Evolutionary conservation across 2,113 vertebrate species (phyloP), one percentile per base, ranked within the genome.

Genomic region (Ploceus nigricollis): DNA sequence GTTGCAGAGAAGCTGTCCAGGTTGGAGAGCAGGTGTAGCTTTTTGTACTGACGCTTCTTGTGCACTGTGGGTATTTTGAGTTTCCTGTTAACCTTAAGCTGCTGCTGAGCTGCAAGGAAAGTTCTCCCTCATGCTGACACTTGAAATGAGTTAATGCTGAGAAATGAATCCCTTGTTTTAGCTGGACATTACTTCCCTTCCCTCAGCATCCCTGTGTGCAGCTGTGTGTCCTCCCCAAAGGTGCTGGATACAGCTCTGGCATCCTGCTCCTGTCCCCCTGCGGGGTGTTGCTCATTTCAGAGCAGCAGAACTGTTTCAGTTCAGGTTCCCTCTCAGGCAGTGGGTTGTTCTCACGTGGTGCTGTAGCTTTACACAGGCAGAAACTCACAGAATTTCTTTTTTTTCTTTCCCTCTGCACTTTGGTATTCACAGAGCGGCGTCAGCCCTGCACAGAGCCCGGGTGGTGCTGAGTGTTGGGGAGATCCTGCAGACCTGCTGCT

Each of bases 401-500:
- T 23, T 20, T 37, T 5, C 3, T 50, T 23, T 7, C 25, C 37
- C 23, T 83, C 31, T 47, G 58, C 80, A 63, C 69, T 70, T 86
- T 13, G 31, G 28, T 53, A 11, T 64, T 88, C 2, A 0, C 76
- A 53, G 48, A 3, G 4, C 0, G 0, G 25, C 0, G 0, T 79
- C 51, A n/a, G 40, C 50, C 14, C 35, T 56, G 82, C 37, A 16
- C 30, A 25, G 30, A 28, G 21, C 20, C 28, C 0, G 3, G 8
- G 27, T 11, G 20, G 33, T 28, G 69, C 60, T 5, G 31, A 84
- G 77, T 31, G 51, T 8, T 11, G 1, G 28, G 71, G 73, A 91
- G n/a, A 30, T 82, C 53, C 82, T 56, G 61, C 65, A 71, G 89
- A 65, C 28, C 54, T 6, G 28, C 63, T 65, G 63, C 7, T 2